These are phyloP conservation scores for Sebastes ruberrimus DNA, from an alignment of 2,797 vertebrate genomes.

Conservation along the genomic window DNA sequence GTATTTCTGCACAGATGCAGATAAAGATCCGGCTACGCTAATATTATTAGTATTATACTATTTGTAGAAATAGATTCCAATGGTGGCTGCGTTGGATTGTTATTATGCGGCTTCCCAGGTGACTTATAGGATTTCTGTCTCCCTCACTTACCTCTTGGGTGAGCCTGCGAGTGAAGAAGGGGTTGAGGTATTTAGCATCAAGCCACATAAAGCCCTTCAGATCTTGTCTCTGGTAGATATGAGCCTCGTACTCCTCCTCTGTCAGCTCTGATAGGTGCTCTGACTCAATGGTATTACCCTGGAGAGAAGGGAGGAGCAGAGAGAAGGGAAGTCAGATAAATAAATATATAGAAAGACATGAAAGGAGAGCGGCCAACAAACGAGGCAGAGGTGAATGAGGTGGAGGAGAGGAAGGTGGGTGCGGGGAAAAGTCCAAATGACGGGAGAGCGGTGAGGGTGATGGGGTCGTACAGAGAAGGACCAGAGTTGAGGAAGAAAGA, in stretches of 20 bases:
- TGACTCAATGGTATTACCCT: slow-evolving; percentile 95
- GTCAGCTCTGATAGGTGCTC: slow-evolving; percentile 97
- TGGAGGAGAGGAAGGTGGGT: not conserved
- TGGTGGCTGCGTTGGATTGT: no score
- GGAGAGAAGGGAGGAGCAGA: slow-evolving; percentile 2
- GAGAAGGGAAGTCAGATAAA: slow-evolving; percentile 2
- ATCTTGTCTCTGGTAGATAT: slow-evolving; percentile 92
- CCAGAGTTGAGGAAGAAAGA: not conserved
- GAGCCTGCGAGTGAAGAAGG: slow-evolving; percentile 96
- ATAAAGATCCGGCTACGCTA: not conserved
- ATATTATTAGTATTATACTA: not conserved
- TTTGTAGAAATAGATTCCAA: not conserved
- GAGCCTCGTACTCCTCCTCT: slow-evolving; percentile 97
- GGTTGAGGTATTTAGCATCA: slow-evolving; percentile 98
- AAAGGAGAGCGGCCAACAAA: not conserved
- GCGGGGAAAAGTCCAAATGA: not conserved
- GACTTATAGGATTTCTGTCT: not conserved
- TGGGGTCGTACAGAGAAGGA: not conserved
- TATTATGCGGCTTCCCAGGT: not conserved
- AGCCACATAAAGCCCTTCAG: slow-evolving; percentile 99
- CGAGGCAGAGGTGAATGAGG: not conserved
- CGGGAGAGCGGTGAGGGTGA: not conserved
- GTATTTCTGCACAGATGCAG: not conserved
- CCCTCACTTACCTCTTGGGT: slow-evolving; percentile 90
- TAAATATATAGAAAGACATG: not conserved